phyloP scores from a whole-genome alignment of 1,140 invertebrate genomes.

The Drosophila ambigua region DNA sequence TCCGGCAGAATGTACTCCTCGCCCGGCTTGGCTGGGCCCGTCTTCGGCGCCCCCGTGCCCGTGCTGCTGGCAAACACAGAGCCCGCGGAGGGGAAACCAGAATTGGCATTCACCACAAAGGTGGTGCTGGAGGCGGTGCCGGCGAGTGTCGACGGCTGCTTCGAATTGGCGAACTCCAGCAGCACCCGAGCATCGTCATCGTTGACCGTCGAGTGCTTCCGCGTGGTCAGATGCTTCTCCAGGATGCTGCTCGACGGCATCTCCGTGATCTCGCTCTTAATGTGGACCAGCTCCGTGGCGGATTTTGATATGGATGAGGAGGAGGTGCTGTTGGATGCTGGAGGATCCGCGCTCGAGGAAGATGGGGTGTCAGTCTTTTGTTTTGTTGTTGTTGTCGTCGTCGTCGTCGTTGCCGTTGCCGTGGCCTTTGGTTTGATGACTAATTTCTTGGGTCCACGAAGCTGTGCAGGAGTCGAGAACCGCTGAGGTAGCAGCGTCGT shows the following conservation, averaged over 20 bases:
- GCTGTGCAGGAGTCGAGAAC: constrained; percentile 51
- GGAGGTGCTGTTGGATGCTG: constrained; percentile 22
- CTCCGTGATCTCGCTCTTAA: constrained; percentile 62
- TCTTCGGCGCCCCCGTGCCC: constrained; percentile 7
- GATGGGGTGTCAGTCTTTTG: constrained; percentile 70
- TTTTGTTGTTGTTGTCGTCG: constrained; percentile 36
- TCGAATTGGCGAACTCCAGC: constrained; percentile 78
- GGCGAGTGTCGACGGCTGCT: constrained; percentile 45
- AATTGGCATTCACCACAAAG: constrained; percentile 65
- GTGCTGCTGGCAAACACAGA: constrained; percentile 70
- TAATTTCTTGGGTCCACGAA: constrained; percentile 79
- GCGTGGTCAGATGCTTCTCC: constrained; percentile 70
- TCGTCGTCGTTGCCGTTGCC: constrained; percentile 31
- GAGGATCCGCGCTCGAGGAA: constrained; percentile 29
- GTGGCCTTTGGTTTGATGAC: constrained; percentile 81
- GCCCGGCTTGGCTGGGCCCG: constrained; percentile 32
- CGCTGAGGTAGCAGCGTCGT: constrained; percentile 56
- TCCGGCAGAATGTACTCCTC: constrained; percentile 77
- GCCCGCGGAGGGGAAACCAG: constrained; percentile 69
- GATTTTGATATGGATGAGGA: constrained; percentile 55
- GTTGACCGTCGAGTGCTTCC: constrained; percentile 56
- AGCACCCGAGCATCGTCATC: constrained; percentile 74
- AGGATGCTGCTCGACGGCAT: constrained; percentile 57
- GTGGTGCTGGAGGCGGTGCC: constrained; percentile 49
- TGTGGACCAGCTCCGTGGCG: constrained; percentile 56